A percentile compares a stretch with the other conserved stretches of the same genome.
These are phyloP conservation scores for Plecotus auritus DNA, from an alignment of 2,113 vertebrate species.

Conservation along the genomic window DNA sequence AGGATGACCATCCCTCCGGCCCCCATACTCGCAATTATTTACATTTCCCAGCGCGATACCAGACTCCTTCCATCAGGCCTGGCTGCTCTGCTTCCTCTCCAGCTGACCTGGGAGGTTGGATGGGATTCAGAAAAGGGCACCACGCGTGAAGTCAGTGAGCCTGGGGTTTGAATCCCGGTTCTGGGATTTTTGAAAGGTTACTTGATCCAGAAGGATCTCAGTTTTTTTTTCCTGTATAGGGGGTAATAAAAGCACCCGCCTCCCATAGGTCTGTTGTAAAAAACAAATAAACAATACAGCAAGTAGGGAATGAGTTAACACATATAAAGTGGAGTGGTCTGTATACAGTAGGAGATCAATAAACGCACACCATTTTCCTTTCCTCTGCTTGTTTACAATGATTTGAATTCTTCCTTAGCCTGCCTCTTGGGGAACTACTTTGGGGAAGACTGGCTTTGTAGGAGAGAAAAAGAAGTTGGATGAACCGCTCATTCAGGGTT, in stretches of 20 bases:
- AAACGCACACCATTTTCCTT: accelerated
- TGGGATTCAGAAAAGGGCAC: background rate
- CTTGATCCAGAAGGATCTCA: background rate
- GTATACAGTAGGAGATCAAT: background rate
- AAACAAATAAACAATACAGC: background rate
- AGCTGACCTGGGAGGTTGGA: background rate
- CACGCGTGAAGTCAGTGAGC: too few species aligned
- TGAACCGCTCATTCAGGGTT: background rate
- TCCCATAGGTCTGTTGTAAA: background rate
- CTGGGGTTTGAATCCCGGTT: background rate
- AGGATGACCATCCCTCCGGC: background rate
- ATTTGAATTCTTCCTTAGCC: background rate
- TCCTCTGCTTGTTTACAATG: background rate
- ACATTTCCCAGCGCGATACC: background rate
- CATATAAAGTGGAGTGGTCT: background rate
- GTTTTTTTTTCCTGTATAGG: background rate
- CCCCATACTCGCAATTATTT: background rate
- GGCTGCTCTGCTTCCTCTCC: too few species aligned
- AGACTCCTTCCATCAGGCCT: background rate
- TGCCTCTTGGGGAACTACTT: background rate
- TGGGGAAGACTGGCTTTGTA: background rate
- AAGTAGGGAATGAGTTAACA: background rate
- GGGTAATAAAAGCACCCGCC: background rate
- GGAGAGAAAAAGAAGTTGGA: background rate
- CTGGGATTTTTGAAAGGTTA: background rate